Base-by-base conservation (phyloP, 2,888 invertebrate species). In the Drosophila melanocephala region DNA sequence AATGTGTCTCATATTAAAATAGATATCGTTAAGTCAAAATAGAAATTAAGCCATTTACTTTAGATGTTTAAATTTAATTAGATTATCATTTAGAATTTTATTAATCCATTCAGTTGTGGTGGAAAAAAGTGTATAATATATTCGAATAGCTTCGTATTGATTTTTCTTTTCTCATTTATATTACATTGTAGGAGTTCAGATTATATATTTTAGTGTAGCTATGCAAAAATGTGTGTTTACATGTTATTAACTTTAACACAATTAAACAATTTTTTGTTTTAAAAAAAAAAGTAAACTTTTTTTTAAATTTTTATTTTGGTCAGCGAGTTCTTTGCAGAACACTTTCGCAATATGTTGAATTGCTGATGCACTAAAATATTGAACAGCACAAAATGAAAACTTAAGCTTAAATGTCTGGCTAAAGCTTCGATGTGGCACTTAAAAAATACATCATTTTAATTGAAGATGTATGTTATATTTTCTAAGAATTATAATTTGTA, bases 331-430 rank as follows among this genome's bases (percentile, higher is more conserved):
- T 76, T 51, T 42, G 47, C 71, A 26, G 52, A 35, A 44, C 50
- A 66, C 39, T 84, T 87, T 87, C 84, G 89, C 90, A 87, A 87
- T 72, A 70, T 64, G 33, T 39, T 55, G 26, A 76, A 87, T 69
- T 79, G 90, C 86, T 90, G 89, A 89, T 73, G 47, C 26, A 32
- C 16, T 30, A 63, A 73, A 60, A 50, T 62, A 28, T 33, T 28
- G n/a, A 79, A 56, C 35, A 28, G 53, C 56, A 42, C 51, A 62
- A 77, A 75, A 68, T 42, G 26, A 28, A 65, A 59, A 32, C 42
- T 56, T 52, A 60, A 75, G 59, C 73, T 73, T 73, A 44, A 71
- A 50, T 28, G 33, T 56, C 16, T 75, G 32, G 10, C 14, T 14
- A 47, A 59, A 59, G 35, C 19, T 42, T 35, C 16, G 47, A 51